phyloP scores from a whole-genome alignment of 2,113 vertebrate genomes.

The Nibea coibor region DNA sequence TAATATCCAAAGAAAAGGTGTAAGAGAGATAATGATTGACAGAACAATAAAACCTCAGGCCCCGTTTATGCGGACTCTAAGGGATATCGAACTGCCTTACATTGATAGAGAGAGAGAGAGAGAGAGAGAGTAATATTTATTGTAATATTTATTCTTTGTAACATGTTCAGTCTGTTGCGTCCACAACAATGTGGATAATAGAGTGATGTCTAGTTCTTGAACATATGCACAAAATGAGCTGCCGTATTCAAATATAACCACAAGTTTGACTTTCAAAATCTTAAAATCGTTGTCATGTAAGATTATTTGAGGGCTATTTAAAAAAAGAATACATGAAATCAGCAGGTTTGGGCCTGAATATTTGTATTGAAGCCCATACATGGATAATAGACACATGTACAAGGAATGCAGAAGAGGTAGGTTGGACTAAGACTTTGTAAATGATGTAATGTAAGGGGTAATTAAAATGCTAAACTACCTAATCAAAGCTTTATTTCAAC shows the following conservation, averaged over 20 bases:
- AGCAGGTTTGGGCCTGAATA: not conserved
- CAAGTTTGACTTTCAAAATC: too few species aligned
- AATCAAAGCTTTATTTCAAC: constrained; percentile 60
- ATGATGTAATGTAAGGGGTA: constrained; percentile 44
- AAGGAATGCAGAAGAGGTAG: constrained; percentile 3
- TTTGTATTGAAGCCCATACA: not conserved
- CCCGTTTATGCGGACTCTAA: too few species aligned
- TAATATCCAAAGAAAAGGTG: too few species aligned
- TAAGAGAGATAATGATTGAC: too few species aligned
- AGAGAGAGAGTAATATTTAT: too few species aligned
- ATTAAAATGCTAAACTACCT: constrained; percentile 61
- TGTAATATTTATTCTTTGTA: not conserved
- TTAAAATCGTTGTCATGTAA: not conserved
- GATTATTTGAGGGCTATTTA: not conserved
- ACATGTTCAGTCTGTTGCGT: not conserved
- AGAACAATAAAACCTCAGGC: too few species aligned
- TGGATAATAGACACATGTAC: not conserved
- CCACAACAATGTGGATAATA: not conserved
- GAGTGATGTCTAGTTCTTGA: not conserved
- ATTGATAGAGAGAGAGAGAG: too few species aligned
- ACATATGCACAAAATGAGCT: not conserved
- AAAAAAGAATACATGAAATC: not conserved
- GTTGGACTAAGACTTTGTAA: constrained; percentile 29
- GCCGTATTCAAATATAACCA: too few species aligned
- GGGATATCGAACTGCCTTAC: too few species aligned